A percentile compares a stretch with the other conserved stretches of the same genome.
Evolutionary conservation across 1,140 invertebrate species (phyloP).

Genomic region (Papilio xuthus): DNA sequence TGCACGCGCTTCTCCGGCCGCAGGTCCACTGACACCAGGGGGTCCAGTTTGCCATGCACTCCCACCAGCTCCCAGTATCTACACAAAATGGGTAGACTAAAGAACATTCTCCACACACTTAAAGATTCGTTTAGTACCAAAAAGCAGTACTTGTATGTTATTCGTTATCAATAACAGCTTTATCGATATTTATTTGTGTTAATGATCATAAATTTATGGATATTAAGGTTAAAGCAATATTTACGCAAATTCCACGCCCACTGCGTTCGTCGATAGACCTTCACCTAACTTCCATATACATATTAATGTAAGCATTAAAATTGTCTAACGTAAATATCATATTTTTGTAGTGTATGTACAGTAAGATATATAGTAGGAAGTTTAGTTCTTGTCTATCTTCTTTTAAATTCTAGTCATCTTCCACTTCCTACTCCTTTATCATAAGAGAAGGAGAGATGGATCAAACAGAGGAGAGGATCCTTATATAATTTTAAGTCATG

Average conservation of each 20-base stretch:
- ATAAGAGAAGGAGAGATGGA: too few species aligned
- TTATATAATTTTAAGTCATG: too few species aligned
- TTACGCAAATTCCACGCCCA: slow-evolving; percentile 50
- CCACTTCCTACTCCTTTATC: too few species aligned
- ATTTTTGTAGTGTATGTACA: slow-evolving; percentile 19
- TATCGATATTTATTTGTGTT: slow-evolving; percentile 35
- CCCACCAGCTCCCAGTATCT: slow-evolving; percentile 91
- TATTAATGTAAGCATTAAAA: not conserved
- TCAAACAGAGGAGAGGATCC: too few species aligned
- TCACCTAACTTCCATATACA: slow-evolving; percentile 37
- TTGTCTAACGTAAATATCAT: not conserved
- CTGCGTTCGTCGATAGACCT: slow-evolving; percentile 52
- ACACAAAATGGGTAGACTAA: slow-evolving; percentile 18
- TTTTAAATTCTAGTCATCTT: too few species aligned
- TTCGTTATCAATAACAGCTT: not conserved
- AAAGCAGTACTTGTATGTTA: too few species aligned
- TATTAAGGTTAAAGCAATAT: slow-evolving; percentile 56
- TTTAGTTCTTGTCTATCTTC: too few species aligned
- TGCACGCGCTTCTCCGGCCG: slow-evolving; percentile 92
- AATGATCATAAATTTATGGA: slow-evolving; percentile 55
- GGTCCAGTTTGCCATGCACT: slow-evolving; percentile 93
- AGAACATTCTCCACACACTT: not conserved
- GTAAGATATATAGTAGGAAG: too few species aligned
- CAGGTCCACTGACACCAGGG: slow-evolving; percentile 92
- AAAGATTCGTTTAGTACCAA: not conserved